Base-by-base conservation (phyloP, 2,888 invertebrate species). In the Nephrotoma appendiculata region DNA sequence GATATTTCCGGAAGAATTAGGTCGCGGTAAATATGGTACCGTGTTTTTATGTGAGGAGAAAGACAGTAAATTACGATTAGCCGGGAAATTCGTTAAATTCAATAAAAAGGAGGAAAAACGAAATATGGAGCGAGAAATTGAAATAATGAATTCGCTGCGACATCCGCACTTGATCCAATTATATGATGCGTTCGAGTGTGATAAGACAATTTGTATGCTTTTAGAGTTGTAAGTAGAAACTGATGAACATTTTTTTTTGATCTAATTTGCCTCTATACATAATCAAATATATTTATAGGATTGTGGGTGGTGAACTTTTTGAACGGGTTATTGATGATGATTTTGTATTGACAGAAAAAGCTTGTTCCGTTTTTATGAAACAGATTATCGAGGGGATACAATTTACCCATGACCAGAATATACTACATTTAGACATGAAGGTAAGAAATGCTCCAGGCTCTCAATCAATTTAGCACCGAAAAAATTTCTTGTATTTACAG, bases 301-400 rank as follows among this genome's bases (percentile, higher is more conserved):
- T 99, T 89, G 96, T 97, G 90, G 99, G 99, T 7, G 99, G 99
- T 1, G 99, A 99, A 92, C 92, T 99, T 83, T 99, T 99, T 91
- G 99, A 99, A 92, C 94, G 99, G 87, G 99, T 99, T 42, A 99
- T 99, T 88, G 98, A 98, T 90, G 99, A 99, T 90, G 98, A 98
- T 92, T 99, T 99, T 91, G 95, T 99, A 87, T 93, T 99, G 88
- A 99, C 99, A 0, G 99, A 99, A 92, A 95, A 97, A 88, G 97
- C 98, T 6, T 99, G 99, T 91, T 96, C 98, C 0, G 96, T 98
- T 87, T 99, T 99, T 91, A 97, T 99, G 94, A 93, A 98, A 83
- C 99, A 99, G 92, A 98, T 99, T 88, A 99, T 98, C 91, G 99
- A 99, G 91, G 99, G 99, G 42, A 96, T 99, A 88, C 96, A 97